Evolutionary conservation across 53 echinoderm and acorn worm genomes (phyloP), one percentile per base, ranked within the genome.

Genomic region (Henricia sp.): DNA sequence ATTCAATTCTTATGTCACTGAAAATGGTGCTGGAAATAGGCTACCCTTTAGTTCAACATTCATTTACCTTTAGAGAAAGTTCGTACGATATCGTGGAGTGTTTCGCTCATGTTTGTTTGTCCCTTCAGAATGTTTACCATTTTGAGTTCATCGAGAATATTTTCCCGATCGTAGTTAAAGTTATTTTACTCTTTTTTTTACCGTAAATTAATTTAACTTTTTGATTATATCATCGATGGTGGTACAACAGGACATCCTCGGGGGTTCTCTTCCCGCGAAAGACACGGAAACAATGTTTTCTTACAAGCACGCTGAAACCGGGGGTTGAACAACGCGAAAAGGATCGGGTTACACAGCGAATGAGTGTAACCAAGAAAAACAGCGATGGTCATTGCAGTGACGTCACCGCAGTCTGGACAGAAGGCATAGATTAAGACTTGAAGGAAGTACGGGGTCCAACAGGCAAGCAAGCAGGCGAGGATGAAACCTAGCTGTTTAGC

Each of bases 381-480:
- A 21, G 97, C 78, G 17, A 90, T 71, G 21, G 90, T 92, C 84
- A 97, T 84, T 12, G 83, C 69, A 11, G 76, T 88, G 26, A 67
- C 66, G 51, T 97, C 90, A 28, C 82, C 73, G 53, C 87, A 71
- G 44, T 86, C 72, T 2, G 88, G 83, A 65, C 86, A 86, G 88
- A 97, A 83, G 9, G 90, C 92, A 54, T 91, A 94, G 20, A 94
- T 72, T 26, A 97, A 72, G 50, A 97, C 88, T 50, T 94, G 94
- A 37, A 90, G 68, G 84, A 97, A 97, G 72, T 97, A 97, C 13
- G 97, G 97, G 10, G 94, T 90, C 97, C 97, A 97, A 67, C 97
- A 97, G 29, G 92, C 86, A 23, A 97, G 59, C 35, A 97, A 63
- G 52, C 97, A 97, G 4, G 92, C 76, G 13, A 97, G 82, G 41